Percentiles rank a stretch among this genome's conserved stretches.
Conservation (phyloP, 2,113 vertebrate species). For the Nothobranchius kuhntae region DNA sequence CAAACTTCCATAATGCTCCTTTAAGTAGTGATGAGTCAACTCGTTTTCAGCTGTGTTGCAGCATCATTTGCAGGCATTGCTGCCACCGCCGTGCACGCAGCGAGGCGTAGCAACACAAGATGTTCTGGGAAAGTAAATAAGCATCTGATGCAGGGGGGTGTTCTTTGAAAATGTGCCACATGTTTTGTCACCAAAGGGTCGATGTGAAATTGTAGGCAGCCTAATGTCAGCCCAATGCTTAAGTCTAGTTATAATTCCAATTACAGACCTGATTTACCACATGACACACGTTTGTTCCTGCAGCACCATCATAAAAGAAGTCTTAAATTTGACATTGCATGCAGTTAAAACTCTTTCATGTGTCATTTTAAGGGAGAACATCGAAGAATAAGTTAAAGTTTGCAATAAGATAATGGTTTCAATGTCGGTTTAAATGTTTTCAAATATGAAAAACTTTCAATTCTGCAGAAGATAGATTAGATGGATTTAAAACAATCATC, state of each 20-base stretch:
- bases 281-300: slow-evolving; percentile 48
- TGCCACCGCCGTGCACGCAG: background rate
- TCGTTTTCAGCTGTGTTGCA: too few species aligned
- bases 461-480: background rate
- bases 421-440: background rate
- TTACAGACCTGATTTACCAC: slow-evolving; percentile 56
- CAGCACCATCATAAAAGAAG: slow-evolving; percentile 3
- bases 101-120: background rate
- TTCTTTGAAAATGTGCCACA: slow-evolving; percentile 49
- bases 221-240: slow-evolving; percentile 33
- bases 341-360: background rate
- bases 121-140: background rate
- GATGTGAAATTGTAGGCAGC: slow-evolving; percentile 22
- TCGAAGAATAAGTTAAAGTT: background rate
- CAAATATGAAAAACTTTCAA: background rate
- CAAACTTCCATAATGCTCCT: too few species aligned
- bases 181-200: slow-evolving; percentile 21
- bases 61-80: too few species aligned
- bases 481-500: background rate
- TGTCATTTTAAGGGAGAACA: background rate
- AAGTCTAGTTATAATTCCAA: slow-evolving; percentile 31
- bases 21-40: too few species aligned
- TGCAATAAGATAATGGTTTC: background rate
- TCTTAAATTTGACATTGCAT: background rate
- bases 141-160: background rate